phyloP scores from a whole-genome alignment of 2,113 vertebrate genomes.

The Eurypyga helias region DNA sequence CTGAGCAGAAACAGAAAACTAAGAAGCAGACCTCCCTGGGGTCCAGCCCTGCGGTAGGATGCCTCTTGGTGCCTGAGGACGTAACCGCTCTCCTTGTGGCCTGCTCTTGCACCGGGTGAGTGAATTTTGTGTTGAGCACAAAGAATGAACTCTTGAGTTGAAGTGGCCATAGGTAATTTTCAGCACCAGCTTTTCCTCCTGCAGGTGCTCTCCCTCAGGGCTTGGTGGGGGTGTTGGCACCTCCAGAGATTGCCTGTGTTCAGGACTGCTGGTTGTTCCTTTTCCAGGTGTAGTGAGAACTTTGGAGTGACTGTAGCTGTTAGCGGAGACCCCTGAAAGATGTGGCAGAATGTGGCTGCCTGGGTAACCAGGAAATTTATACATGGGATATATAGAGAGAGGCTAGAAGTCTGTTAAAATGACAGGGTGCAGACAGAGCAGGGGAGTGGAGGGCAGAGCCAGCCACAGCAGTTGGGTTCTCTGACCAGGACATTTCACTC shows the following conservation, averaged over 20 bases:
- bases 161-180: neutral
- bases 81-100: neutral
- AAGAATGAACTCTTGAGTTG: neutral
- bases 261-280: neutral
- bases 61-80: neutral
- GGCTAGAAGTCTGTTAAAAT: neutral
- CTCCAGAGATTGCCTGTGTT: neutral
- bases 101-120: neutral
- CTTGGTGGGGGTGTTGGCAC: neutral
- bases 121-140: neutral
- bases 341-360: neutral
- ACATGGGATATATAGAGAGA: neutral
- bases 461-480: neutral
- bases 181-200: neutral
- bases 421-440: neutral
- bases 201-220: neutral
- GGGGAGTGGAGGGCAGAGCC: neutral
- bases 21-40: neutral
- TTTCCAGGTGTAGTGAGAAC: neutral
- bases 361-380: neutral
- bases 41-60: neutral
- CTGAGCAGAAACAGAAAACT: neutral
- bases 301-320: neutral
- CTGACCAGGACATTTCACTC: neutral
- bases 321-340: neutral